Base-by-base conservation (phyloP, 1,140 invertebrate species). In the Oryctes rhinoceros region DNA sequence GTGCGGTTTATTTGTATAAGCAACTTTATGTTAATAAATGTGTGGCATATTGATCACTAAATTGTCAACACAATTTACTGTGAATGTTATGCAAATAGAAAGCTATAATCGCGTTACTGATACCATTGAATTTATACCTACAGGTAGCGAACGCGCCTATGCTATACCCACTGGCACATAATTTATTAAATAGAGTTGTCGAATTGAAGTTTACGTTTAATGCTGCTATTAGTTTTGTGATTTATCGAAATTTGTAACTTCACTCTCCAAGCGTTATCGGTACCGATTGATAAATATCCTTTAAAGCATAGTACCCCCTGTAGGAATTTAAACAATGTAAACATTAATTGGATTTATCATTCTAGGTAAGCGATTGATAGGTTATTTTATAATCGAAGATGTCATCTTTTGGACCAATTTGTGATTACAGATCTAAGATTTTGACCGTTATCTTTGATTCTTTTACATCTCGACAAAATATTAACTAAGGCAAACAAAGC, bases 1-100 rank as follows among this genome's bases (percentile, higher is more conserved):
- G 53, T 62, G 53, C 53, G 53, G 53, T 62, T 62, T 62, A 62
- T 62, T 62, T 62, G 53, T 62, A 62, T 62, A 62, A 62, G 13
- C 20, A 62, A 62, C 53, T 30, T 30, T 62, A 18, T 20, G 53
- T 62, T 62, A 62, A 62, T 62, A 62, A 62, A 62, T 62, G 53
- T 62, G 53, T 15, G 53, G 53, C 53, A 62, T 62, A 62, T 62
- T 62, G 53, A 62, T 5, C 53, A 62, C 15, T 62, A 62, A 62
- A 62, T 62, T 62, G 53, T 62, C 53, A 62, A 62, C 7, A 62
- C 53, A 62, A 62, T 62, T 62, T 62, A 62, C 53, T 20, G 53
- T 20, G 53, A n/a, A 20, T 62, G 53, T 62, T 62, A 62, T 62
- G 53, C 53, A 62, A 62, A 62, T 62, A 62, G 53, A 62, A 20